Evolutionary conservation across 1,140 invertebrate species (phyloP), one percentile per base, ranked within the genome.

Genomic region (Aleiodes sp.): DNA sequence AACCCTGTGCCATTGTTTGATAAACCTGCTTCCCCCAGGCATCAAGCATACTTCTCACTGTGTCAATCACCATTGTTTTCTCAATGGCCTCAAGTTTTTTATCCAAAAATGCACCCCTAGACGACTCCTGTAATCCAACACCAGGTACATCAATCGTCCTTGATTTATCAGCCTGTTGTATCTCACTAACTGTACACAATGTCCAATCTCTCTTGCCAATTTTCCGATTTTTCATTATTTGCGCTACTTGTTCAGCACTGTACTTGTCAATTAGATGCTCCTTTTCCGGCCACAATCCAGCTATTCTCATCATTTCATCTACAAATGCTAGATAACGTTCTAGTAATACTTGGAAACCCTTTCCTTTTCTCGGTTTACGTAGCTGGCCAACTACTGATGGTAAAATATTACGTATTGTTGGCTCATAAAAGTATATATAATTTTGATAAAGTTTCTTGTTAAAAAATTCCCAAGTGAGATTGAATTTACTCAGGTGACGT

Each of bases 391-490:
- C 68, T 64, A 56, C 37, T 46, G 81, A 79, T 67, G 87, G 83
- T 28, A 90, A 83, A 81, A 88, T 88, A 71, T 89, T 88, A 73
- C 90, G 88, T 56, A 92, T 86, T 65, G 88, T 82, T 37, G 89
- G 87, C 77, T 92, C 89, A 37, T 87, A 73, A 41, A 73, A 87
- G 75, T 90, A 90, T 29, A 90, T 87, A 76, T 89, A 88, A 66
- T 86, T 87, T 66, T 91, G 88, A 79, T 90, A 91, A n/a, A 91
- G 81, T 75, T 89, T 88, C 77, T 90, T 90, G 78, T 91, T 90
- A 64, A 91, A 87, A 67, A 87, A 82, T 65, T 89, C 87, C 90
- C 90, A 92, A 0, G 89, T 88, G 8, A 91, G 83, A 73, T 89
- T 88, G 68, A 91, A 89, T 70, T 87, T 86, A 61, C 82, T 86